Evolutionary conservation across 2,888 invertebrate species (phyloP).

Genomic region (Patella pellucida): DNA sequence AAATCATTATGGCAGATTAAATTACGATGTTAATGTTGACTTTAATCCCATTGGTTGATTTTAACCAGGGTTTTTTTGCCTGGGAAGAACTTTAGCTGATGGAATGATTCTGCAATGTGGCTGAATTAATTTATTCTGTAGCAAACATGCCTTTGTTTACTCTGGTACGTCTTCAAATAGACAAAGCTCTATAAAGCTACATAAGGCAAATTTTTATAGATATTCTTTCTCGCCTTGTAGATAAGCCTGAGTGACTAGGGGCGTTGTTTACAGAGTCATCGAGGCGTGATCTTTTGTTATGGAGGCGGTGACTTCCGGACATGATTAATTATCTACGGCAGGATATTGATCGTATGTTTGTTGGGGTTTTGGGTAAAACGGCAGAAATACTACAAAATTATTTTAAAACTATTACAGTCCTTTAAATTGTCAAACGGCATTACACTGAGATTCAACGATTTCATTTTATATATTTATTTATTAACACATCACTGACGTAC

Average conservation of each 20-base stretch:
- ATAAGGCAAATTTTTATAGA: slow-evolving; percentile 7
- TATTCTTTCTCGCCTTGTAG: not conserved
- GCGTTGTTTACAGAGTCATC: not conserved
- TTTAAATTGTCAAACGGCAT: too few relatives aligned
- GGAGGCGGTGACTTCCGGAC: not conserved
- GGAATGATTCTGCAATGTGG: not conserved
- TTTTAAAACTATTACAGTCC: too few relatives aligned
- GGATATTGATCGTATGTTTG: not conserved
- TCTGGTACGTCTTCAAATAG: slow-evolving; percentile 4
- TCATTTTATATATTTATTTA: too few relatives aligned
- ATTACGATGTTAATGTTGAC: slow-evolving; percentile 39
- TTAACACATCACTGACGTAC: too few relatives aligned
- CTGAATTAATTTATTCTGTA: slow-evolving; percentile 5
- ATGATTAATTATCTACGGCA: slow-evolving; percentile 5
- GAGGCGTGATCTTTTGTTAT: slow-evolving; percentile 4
- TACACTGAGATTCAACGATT: too few relatives aligned
- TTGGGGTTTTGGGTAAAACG: not conserved
- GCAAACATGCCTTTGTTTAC: slow-evolving; percentile 9
- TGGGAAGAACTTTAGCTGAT: not conserved
- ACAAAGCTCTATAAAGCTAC: slow-evolving; percentile 9
- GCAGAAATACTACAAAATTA: too few relatives aligned
- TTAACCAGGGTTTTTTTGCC: not conserved
- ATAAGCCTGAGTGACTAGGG: not conserved
- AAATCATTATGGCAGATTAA: slow-evolving; percentile 52
- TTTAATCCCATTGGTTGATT: slow-evolving; percentile 24